Base-by-base conservation (phyloP, 2,888 invertebrate species). In the Isoperla grammatica region DNA sequence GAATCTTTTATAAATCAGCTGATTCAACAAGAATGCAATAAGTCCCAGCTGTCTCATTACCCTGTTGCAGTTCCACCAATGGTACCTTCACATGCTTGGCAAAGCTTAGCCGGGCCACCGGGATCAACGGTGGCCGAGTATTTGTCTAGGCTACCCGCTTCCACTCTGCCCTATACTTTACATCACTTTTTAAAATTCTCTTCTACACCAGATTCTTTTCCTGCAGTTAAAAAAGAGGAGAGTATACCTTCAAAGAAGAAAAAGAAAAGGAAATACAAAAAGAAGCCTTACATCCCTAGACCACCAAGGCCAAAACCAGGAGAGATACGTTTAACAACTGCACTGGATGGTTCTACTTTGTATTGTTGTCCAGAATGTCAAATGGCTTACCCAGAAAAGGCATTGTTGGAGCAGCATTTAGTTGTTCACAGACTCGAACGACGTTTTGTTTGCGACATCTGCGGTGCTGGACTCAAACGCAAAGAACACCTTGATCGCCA, bases 401-500 rank as follows among this genome's bases (percentile, higher is more conserved):
- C 59, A 55, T 49, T 65, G 55, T 22, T 68, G 53, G 65, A 68
- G 39, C 60, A 60, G 11, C 62, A 62, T 48, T 23, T 62, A 15
- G 35, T 57, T 15, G 62, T 56, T 19, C 62, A 67, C 56, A 61
- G 64, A 43, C 60, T 66, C 17, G 68, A 68, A 46, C 63, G 67
- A 40, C 66, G 66, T 17, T 68, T 66, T 54, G 62, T 66, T 19
- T 68, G 68, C 48, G 64, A 68, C 42, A 53, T 62, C 23, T 68
- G 68, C 59, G 68, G 68, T 19, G 65, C 65, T 6, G 66, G 65
- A 12, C 63, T 68, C 23, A 68, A 68, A 54, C 63, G 67, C 9
- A 67, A 67, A 56, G 67, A 65, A 37, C 67, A 67, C 58, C 55
- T 67, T 20, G 67, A 67, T 53, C 61, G 65, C 13, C 67, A 67